Conservation (phyloP, 2,113 vertebrate species). For the Mus pahari region DNA sequence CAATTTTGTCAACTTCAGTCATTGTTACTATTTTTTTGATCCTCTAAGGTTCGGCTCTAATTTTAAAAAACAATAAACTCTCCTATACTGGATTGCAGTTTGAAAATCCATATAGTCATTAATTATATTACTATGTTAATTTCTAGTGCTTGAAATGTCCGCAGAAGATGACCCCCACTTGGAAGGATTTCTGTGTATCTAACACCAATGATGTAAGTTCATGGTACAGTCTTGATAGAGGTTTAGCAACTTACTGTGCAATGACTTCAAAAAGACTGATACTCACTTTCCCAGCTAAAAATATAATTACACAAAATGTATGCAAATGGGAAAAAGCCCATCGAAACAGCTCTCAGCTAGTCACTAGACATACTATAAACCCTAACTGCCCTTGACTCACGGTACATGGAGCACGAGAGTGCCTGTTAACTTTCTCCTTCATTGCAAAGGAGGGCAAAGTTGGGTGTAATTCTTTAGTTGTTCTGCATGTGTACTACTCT, state of each 20-base stretch:
- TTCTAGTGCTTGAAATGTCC: slow-evolving; percentile 40
- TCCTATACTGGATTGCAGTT: background rate
- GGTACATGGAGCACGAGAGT: background rate
- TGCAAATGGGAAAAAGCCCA: background rate
- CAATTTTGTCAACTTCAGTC: slow-evolving; percentile 29
- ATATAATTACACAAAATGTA: background rate
- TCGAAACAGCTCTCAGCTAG: background rate
- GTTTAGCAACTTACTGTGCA: background rate
- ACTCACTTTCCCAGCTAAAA: slow-evolving; percentile 41
- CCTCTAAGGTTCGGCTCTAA: slow-evolving; percentile 17
- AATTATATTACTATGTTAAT: background rate
- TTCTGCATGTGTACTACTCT: background rate
- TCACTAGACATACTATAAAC: background rate
- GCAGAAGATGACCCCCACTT: background rate
- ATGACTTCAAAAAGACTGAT: slow-evolving; percentile 17
- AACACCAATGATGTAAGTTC: background rate
- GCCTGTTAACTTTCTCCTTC: background rate
- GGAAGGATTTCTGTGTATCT: background rate
- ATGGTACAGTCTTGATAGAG: slow-evolving; percentile 18
- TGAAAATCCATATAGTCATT: background rate
- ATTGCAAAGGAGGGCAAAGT: background rate
- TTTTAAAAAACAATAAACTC: background rate
- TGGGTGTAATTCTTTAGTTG: background rate
- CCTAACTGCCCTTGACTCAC: background rate
- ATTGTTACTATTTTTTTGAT: background rate